Evolutionary conservation across 1,140 invertebrate species (phyloP).

Genomic region (Linepithema humile): DNA sequence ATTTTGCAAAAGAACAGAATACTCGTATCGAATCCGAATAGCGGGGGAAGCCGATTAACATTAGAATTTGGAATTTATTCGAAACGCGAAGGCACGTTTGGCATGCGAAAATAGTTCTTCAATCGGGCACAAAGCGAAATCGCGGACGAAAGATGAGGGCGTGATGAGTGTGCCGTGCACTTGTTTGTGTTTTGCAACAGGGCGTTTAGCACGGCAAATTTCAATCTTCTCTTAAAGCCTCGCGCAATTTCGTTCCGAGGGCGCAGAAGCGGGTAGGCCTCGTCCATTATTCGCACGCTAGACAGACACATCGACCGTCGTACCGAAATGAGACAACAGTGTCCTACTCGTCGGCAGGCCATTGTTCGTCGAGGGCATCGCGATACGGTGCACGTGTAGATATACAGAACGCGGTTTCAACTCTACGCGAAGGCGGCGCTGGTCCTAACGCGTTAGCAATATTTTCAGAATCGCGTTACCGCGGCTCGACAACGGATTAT

Average conservation of each 20-base stretch:
- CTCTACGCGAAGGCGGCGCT: not conserved
- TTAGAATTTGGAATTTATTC: not conserved
- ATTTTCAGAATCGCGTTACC: constrained; percentile 25
- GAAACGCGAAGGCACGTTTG: not conserved
- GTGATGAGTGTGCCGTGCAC: not conserved
- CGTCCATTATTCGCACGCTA: constrained; percentile 39
- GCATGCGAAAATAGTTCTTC: not conserved
- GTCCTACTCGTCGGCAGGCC: not conserved
- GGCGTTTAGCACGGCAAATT: constrained; percentile 26
- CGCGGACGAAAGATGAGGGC: not conserved
- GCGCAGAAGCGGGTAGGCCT: not conserved
- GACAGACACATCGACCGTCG: not conserved
- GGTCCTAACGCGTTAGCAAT: not conserved
- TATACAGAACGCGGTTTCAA: not conserved
- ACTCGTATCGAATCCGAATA: not conserved
- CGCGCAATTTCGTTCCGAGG: not conserved
- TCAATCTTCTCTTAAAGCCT: constrained; percentile 6
- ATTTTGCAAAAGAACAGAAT: not conserved
- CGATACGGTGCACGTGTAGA: not conserved
- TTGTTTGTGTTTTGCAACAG: constrained; percentile 13
- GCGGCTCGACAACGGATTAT: constrained; percentile 4
- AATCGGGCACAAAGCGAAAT: not conserved
- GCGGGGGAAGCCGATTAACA: not conserved
- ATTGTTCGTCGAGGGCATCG: not conserved
- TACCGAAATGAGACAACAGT: constrained; percentile 28